Evolutionary conservation across 2,888 invertebrate species (phyloP).

Genomic region (Capitulum mitella): DNA sequence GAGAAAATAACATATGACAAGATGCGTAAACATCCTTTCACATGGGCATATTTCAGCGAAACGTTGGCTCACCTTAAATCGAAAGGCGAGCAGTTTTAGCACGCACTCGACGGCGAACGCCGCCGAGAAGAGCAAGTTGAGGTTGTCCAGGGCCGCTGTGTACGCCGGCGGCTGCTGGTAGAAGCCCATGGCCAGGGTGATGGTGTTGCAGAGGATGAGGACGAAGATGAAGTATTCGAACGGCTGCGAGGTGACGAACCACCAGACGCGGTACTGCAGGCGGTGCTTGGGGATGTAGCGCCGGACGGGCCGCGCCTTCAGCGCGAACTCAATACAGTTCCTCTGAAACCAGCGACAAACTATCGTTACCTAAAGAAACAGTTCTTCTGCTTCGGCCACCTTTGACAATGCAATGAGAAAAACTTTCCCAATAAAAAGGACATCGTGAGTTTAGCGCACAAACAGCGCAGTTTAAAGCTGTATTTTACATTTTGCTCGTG

Average conservation of each 20-base stretch:
- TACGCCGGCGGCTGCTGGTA: slow-evolving; percentile 77
- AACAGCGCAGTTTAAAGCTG: no score
- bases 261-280: slow-evolving; percentile 95
- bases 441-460: no score
- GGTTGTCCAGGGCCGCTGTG: slow-evolving; percentile 74
- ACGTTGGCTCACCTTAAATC: slow-evolving; percentile 81
- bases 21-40: no score
- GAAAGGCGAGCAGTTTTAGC: slow-evolving; percentile 93
- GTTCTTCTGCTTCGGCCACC: no score
- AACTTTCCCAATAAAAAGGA: no score
- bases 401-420: no score
- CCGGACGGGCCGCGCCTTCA: slow-evolving; percentile 56
- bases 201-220: slow-evolving; percentile 95
- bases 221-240: slow-evolving; percentile 98
- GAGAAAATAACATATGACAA: no score
- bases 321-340: slow-evolving; percentile 92
- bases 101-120: slow-evolving; percentile 97
- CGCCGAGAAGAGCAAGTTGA: slow-evolving; percentile 97
- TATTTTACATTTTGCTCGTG: no score
- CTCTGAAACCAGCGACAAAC: no score
- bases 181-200: slow-evolving; percentile 96
- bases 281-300: slow-evolving; percentile 98
- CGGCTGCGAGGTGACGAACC: slow-evolving; percentile 98
- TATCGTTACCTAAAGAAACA: no score
- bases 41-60: no score